Evolutionary conservation across 2,797 vertebrate species (phyloP).

Genomic region (Pipistrellus nathusii): DNA sequence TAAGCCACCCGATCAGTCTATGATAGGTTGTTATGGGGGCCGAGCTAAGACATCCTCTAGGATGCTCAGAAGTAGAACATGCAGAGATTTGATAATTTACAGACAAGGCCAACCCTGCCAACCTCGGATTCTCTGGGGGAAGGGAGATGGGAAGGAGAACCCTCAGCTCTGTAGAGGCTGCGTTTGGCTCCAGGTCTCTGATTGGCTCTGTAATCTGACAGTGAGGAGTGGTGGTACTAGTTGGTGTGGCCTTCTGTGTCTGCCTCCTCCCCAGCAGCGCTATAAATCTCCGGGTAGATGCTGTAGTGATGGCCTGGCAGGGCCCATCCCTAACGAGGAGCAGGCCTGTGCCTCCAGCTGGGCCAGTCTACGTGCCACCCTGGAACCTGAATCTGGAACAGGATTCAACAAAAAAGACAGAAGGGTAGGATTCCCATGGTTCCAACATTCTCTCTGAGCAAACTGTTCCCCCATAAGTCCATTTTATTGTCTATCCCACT

Average conservation of each 20-base stretch:
- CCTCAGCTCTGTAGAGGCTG: not conserved
- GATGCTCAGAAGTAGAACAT: not conserved
- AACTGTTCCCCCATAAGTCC: not conserved
- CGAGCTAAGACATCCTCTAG: not conserved
- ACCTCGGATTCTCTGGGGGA: not conserved
- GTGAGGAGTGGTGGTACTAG: not conserved
- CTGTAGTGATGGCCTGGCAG: not conserved
- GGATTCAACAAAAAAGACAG: not conserved
- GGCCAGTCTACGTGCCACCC: not conserved
- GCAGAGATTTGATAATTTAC: not conserved
- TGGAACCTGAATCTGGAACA: not conserved
- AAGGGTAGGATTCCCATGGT: not conserved
- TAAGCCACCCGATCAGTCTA: not conserved
- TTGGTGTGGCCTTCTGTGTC: not conserved
- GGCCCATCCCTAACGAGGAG: too few species aligned
- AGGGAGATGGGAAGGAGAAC: not conserved
- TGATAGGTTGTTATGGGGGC: not conserved
- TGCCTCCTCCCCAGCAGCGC: not conserved
- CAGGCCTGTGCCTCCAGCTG: not conserved
- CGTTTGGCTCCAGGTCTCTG: not conserved
- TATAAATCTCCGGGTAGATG: not conserved
- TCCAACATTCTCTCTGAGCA: not conserved
- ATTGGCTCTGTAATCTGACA: not conserved
- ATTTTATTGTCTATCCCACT: not conserved
- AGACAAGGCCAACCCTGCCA: not conserved